A percentile compares a stretch with the other conserved stretches of the same genome.
Evolutionary conservation across 2,888 invertebrate species (phyloP).

Genomic region (Acleris sparsana): DNA sequence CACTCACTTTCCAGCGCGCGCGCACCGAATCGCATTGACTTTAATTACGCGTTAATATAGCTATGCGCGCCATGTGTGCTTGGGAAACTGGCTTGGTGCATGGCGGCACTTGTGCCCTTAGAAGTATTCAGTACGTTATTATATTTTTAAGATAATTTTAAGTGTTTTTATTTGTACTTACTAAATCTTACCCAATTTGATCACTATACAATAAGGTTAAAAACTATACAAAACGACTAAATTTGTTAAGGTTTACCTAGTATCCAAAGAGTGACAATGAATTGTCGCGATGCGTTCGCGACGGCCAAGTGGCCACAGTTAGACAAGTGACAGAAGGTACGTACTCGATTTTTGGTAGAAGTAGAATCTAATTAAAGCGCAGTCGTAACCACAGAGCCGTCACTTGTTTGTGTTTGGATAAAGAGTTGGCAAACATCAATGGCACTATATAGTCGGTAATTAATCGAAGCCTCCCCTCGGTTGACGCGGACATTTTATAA

Average conservation of each 20-base stretch:
- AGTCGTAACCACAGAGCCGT: conserved; percentile 15
- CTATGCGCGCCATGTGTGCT: conserved; percentile 35
- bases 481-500: conserved; percentile 70
- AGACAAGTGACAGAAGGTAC: too few relatives aligned
- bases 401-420: conserved; percentile 25
- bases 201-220: too few relatives aligned
- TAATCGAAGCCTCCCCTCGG: conserved; percentile 59
- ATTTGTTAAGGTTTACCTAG: too few relatives aligned
- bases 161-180: too few relatives aligned
- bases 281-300: too few relatives aligned
- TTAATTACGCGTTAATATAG: conserved; percentile 52
- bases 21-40: conserved; percentile 65
- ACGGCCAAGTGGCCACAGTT: too few relatives aligned
- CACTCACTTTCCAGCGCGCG: conserved; percentile 72
- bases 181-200: too few relatives aligned
- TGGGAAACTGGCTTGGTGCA: conserved; percentile 19
- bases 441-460: conserved; percentile 45
- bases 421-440: conserved; percentile 32
- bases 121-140: too few relatives aligned
- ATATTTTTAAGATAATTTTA: too few relatives aligned
- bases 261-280: too few relatives aligned
- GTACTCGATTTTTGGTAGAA: too few relatives aligned
- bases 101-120: conserved; percentile 1
- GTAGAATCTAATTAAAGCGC: conserved; percentile 14
- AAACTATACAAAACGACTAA: too few relatives aligned